Conservation (phyloP, 2,888 invertebrate genomes). For the Flabesymbios commensalis region DNA sequence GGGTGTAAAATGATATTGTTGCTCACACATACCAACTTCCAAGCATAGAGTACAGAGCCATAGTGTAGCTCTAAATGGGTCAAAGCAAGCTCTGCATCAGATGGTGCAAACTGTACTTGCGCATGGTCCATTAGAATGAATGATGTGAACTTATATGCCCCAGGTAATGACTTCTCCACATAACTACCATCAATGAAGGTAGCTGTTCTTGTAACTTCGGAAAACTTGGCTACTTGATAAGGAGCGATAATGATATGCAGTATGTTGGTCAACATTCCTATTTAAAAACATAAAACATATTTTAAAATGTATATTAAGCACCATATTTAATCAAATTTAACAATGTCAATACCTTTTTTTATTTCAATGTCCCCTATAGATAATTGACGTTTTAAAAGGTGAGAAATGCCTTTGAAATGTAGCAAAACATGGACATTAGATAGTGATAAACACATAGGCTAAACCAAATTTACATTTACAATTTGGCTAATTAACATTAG, state of each 20-base stretch:
- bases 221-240: constrained; percentile 38
- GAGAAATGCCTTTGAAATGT: too few species aligned
- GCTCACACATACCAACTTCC: constrained; percentile 34
- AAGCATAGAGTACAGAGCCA: constrained; percentile 33
- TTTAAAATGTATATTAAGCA: too few species aligned
- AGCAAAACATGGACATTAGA: too few species aligned
- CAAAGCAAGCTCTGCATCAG: constrained; percentile 33
- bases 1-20: constrained; percentile 41
- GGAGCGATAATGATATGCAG: constrained; percentile 41
- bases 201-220: constrained; percentile 39
- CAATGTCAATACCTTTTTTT: too few species aligned
- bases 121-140: constrained; percentile 43
- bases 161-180: constrained; percentile 31
- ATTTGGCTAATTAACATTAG: too few species aligned
- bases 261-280: constrained; percentile 42
- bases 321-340: too few species aligned
- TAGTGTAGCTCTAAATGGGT: constrained; percentile 41
- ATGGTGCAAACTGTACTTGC: constrained; percentile 33
- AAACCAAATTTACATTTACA: too few species aligned
- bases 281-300: not conserved
- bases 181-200: constrained; percentile 30
- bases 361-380: too few species aligned
- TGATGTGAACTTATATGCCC: constrained; percentile 40
- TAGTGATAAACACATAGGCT: too few species aligned
- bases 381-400: too few species aligned